Base-by-base conservation (phyloP, 2,888 invertebrate species). In the Drosophila barbarae region DNA sequence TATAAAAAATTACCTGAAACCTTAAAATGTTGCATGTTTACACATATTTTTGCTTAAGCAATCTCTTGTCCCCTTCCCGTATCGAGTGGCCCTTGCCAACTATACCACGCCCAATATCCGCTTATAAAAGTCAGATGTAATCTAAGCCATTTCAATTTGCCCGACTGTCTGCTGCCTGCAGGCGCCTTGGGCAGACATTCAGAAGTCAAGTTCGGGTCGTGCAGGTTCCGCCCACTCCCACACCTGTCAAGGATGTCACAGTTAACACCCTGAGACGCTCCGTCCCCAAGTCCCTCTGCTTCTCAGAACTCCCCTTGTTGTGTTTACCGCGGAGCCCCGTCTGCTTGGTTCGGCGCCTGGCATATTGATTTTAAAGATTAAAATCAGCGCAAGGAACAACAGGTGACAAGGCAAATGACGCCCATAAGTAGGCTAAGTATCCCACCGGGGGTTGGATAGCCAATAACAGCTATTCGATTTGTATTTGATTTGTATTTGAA, bases 351-450 rank as follows among this genome's bases (percentile, higher is more conserved):
- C 72, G 71, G 63, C 71, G 69, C 67, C 64, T 61, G 73, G 52
- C 80, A 76, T 80, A 78, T 82, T 84, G 83, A 82, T 82, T 82
- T 76, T 78, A 77, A 76, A 76, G 80, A 82, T 84, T 83, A 77
- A 57, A 72, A 72, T 55, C 59, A 38, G 67, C 57, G 28, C 46
- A 44, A 7, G 46, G 57, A 41, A 69, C 69, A 71, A 71, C 71
- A 71, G 71, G 70, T 70, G 65, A 64, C 64, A 64, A 21, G 30
- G 21, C 58, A 54, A 70, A 70, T 38, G 58, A 57, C 55, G 38
- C 44, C 41, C 44, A 44, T 66, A 70, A 71, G 58, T 70, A 65
- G 66, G 58, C 58, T 60, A 53, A 44, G 13, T 44, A 44, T 42
- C 61, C 51, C 50, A 35, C 35, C 3, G 38, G 30, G 23, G 34